Base-by-base conservation (phyloP, 2,888 invertebrate genomes). In the Apoderus coryli region DNA sequence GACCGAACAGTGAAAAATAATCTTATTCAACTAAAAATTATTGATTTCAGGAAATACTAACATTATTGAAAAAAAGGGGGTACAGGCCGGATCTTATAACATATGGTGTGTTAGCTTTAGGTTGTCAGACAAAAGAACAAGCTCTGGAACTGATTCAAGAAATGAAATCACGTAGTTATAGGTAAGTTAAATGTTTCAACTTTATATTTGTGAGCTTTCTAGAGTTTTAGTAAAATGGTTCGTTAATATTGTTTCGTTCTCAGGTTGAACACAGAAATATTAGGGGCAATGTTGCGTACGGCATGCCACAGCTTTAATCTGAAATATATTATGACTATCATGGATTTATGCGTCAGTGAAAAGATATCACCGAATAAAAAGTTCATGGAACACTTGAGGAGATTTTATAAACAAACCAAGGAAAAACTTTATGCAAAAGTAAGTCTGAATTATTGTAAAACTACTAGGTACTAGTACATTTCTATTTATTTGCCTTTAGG, bases 101-200 rank as follows among this genome's bases (percentile, higher is more conserved):
- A 0, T 93, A 80, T 61, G 90, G 89, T 23, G 74, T 80, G 2
- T 56, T 93, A 35, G 79, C 92, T 1, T 56, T 89, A 46, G 72
- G 80, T 7, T 92, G 92, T 53, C 60, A 56, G 35, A 72, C 64
- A 4, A 63, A 65, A 41, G 61, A 65, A 15, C 67, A 72, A 44
- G 81, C 77, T 3, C 54, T 63, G 27, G 60, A 69, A 41, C 61
- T 92, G 5, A 48, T 90, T 0, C 52, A 60, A 16, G 70, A 79
- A 50, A 80, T 93, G 75, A 61, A 71, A 32, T 61, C 64, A 26
- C 64, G 69, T 36, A 65, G 70, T 34, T 65, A 76, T 29, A 66
- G 69, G 79, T 79, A 52, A 41, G 29, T 29, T 16, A n/a, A 27
- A 10, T 7, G 4, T 19, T 15, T 16, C 4, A 15, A 23, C 10